Evolutionary conservation across 2,797 vertebrate genomes (phyloP).

Genomic region (Hephaestus fuliginosus): DNA sequence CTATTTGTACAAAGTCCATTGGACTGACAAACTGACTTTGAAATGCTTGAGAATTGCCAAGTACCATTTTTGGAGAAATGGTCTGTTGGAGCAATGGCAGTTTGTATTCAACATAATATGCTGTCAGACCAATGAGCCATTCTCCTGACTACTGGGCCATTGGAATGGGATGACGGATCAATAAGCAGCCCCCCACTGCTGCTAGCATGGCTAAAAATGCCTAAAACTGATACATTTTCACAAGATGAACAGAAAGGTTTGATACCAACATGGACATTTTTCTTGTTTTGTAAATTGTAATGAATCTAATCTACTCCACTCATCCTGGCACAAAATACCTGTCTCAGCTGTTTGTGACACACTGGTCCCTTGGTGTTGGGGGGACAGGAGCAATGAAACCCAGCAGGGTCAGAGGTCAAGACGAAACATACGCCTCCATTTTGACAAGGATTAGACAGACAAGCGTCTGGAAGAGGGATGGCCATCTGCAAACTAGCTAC

Average conservation of each 20-base stretch:
- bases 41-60: too few species aligned
- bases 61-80: too few species aligned
- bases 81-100: too few species aligned
- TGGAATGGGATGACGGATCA: too few species aligned
- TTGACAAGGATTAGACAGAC: constrained; percentile 68
- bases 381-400: constrained; percentile 68
- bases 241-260: background rate
- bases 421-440: constrained; percentile 67
- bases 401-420: constrained; percentile 62
- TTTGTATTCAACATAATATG: too few species aligned
- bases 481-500: constrained; percentile 53
- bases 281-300: constrained; percentile 4
- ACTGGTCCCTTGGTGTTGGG: constrained; percentile 54
- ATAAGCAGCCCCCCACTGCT: background rate
- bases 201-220: background rate
- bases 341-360: constrained; percentile 64
- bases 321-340: constrained; percentile 58
- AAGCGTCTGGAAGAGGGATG: constrained; percentile 56
- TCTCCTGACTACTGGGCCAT: too few species aligned
- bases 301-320: constrained; percentile 26
- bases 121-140: too few species aligned
- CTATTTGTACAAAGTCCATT: too few species aligned
- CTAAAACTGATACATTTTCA: constrained; percentile 1
- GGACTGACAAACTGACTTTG: too few species aligned
- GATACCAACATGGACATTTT: constrained; percentile 1